Evolutionary conservation across 2,113 vertebrate species (phyloP).

Genomic region (Lucifuga dentata): DNA sequence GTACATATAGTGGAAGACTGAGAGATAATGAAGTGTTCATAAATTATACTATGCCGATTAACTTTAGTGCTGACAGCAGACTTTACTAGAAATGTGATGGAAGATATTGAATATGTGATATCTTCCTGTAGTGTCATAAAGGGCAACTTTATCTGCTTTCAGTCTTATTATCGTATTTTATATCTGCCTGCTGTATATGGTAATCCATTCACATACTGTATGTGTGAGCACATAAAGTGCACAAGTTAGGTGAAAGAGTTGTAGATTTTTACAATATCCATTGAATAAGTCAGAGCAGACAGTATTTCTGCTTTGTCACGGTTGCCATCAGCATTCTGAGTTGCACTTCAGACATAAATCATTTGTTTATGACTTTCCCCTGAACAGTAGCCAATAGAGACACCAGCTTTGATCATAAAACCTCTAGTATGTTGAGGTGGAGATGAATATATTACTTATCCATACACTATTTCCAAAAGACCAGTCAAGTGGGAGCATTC

Average conservation of each 20-base stretch:
- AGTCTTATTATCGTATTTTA: slow-evolving; percentile 25
- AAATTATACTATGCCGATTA: slow-evolving; percentile 37
- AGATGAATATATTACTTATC: slow-evolving; percentile 57
- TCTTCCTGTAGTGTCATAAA: slow-evolving; percentile 30
- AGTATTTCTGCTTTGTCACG: slow-evolving; percentile 54
- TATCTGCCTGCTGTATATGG: slow-evolving; percentile 40
- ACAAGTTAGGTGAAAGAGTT: slow-evolving; percentile 41
- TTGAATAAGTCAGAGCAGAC: slow-evolving; percentile 56
- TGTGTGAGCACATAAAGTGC: slow-evolving; percentile 39
- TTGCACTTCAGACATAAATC: slow-evolving; percentile 71
- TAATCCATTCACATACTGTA: slow-evolving; percentile 40
- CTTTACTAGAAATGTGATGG: slow-evolving; percentile 59
- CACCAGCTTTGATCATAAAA: slow-evolving; percentile 63
- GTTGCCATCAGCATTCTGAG: slow-evolving; percentile 68
- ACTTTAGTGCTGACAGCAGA: slow-evolving; percentile 28
- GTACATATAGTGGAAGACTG: slow-evolving; percentile 22
- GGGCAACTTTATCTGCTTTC: slow-evolving; percentile 29
- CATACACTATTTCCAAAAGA: slow-evolving; percentile 45
- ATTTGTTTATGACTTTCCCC: slow-evolving; percentile 70
- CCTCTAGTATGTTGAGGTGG: slow-evolving; percentile 48
- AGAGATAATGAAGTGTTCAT: slow-evolving; percentile 43
- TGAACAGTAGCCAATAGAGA: slow-evolving; percentile 75
- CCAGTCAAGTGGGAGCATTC: slow-evolving; percentile 59
- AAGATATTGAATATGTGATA: slow-evolving; percentile 46
- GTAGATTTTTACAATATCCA: slow-evolving; percentile 58